These are phyloP conservation scores for Tarsius wallacei DNA, from an alignment of 2,797 vertebrate genomes.

Conservation along the genomic window DNA sequence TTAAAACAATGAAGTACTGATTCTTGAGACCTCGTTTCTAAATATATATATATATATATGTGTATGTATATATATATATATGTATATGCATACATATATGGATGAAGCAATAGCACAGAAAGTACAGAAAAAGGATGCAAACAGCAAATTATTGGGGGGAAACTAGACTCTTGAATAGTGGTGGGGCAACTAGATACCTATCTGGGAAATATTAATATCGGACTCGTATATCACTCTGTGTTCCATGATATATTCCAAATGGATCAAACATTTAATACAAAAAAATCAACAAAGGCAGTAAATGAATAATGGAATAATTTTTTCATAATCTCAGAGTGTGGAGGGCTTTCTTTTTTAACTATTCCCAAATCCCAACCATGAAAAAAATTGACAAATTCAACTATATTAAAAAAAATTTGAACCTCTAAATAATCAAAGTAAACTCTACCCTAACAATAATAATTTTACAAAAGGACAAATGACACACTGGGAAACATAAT, in stretches of 20 bases:
- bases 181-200: neutral
- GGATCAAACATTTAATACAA: constrained; percentile 39
- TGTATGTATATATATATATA: no score
- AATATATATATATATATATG: no score
- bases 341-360: constrained; percentile 24
- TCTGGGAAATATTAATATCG: neutral
- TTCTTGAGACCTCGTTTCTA: neutral
- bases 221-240: neutral
- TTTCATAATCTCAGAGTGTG: constrained; percentile 41
- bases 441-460: neutral
- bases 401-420: neutral
- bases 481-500: constrained; percentile 15
- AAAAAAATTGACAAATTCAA: constrained; percentile 29
- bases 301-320: constrained; percentile 25
- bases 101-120: neutral
- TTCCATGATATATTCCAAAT: constrained; percentile 31
- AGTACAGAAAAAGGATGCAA: neutral
- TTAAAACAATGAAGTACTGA: neutral
- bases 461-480: neutral
- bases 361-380: neutral
- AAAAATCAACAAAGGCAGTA: constrained; percentile 3
- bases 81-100: neutral
- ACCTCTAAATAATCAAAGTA: constrained; percentile 32
- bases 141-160: neutral
- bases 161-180: neutral